These are phyloP conservation scores for Philhelius pedissequus DNA, from an alignment of 2,888 invertebrate species.

Conservation along the genomic window DNA sequence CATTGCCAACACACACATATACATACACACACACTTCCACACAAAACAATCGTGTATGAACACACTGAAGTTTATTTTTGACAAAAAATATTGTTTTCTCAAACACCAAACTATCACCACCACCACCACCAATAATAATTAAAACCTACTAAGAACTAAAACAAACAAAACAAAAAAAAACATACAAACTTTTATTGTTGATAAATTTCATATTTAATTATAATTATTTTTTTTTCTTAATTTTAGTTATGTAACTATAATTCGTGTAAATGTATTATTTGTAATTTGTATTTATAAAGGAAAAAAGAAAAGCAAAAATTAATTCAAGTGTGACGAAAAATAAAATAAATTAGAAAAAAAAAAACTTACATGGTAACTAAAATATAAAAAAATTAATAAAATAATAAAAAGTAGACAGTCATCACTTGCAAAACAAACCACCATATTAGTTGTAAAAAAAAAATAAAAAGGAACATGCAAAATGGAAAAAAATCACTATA, in stretches of 20 bases:
- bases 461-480: slow-evolving; percentile 21
- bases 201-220: slow-evolving; percentile 63
- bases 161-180: slow-evolving; percentile 17
- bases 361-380: slow-evolving; percentile 59
- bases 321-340: slow-evolving; percentile 63
- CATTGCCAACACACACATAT: slow-evolving; percentile 23
- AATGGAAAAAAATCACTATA: slow-evolving; percentile 52
- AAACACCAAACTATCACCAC: slow-evolving; percentile 50
- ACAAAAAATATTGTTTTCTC: slow-evolving; percentile 24
- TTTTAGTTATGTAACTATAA: slow-evolving; percentile 66
- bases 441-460: slow-evolving; percentile 66
- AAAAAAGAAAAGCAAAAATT: slow-evolving; percentile 25
- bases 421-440: slow-evolving; percentile 68
- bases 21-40: neutral
- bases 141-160: slow-evolving; percentile 41
- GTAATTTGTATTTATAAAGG: slow-evolving; percentile 65
- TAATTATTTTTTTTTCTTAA: slow-evolving; percentile 49
- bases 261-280: slow-evolving; percentile 68
- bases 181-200: slow-evolving; percentile 57
- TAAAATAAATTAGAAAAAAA: slow-evolving; percentile 32
- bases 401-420: slow-evolving; percentile 54
- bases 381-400: slow-evolving; percentile 30
- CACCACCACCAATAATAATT: slow-evolving; percentile 43
- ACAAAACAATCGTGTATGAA: slow-evolving; percentile 10
- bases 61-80: slow-evolving; percentile 19